Evolutionary conservation across 2,113 vertebrate species (phyloP), one percentile per base, ranked within the genome.

Genomic region (Paramisgurnus dabryanus): DNA sequence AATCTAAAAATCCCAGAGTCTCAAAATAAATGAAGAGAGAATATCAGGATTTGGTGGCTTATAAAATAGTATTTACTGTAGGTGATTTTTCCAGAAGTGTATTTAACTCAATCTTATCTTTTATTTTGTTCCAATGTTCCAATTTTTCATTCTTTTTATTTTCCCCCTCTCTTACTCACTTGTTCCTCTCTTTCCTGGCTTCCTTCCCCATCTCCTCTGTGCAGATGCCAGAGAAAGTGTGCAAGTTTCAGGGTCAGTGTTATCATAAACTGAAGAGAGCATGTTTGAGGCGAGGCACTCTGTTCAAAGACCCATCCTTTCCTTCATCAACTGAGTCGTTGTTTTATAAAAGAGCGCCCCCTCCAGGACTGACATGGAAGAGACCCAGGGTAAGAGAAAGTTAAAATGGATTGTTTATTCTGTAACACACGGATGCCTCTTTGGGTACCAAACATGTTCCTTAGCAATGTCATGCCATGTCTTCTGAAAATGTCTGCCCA

Each of bases 261-360:
- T 95, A 92, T 69, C 82, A 85, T 84, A 88, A 83, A 67, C 83
- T 95, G 81, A 89, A 88, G 83, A 83, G 85, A 18, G 79, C 85
- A 41, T 95, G 91, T 75, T 83, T 90, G 74, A 86, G 79, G 0
- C 87, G 87, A 27, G 91, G 91, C 0, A 83, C 65, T 1, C 89
- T 93, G 66, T 95, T 94, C 75, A 90, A 94, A 83, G 94, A 95
- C 49, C 92, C 94, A 0, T 71, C 89, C 15, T 95, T 95, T 82
- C 92, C 92, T 0, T 71, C 92, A 57, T 82, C 80, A 2, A 80
- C 88, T 53, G 87, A 91, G 73, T 94, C 93, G 8, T 88, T 95
- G 39, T 95, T 94, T 83, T 95, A 92, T 83, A 93, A 88, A 47
- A 73, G 92, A 72, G 78, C 87, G 9, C 90, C 92, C 3, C 92